These are phyloP conservation scores for Laspeyria flexula DNA, from an alignment of 2,888 invertebrate species.

Conservation along the genomic window DNA sequence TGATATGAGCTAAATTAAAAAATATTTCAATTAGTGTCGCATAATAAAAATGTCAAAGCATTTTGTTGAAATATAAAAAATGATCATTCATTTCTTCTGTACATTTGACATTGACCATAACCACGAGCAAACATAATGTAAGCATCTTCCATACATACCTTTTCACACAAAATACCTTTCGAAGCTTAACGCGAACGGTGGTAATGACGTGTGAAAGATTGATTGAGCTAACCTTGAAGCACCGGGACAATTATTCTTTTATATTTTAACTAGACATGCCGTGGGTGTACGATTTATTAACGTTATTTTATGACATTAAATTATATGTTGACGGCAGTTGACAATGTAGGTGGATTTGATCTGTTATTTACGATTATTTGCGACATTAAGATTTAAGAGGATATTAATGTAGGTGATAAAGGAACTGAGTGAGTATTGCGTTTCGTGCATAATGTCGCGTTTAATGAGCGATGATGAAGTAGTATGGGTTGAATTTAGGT, in stretches of 20 bases:
- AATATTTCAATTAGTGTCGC: too few relatives aligned
- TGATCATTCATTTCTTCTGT: too few relatives aligned
- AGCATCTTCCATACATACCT: constrained; percentile 35
- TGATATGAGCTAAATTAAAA: too few relatives aligned
- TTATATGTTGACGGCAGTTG: constrained; percentile 48
- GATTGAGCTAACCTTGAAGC: constrained; percentile 52
- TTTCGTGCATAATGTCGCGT: constrained; percentile 20
- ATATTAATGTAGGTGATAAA: constrained; percentile 38
- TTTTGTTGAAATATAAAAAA: too few relatives aligned
- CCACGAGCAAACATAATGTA: constrained; percentile 32
- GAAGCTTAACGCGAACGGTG: constrained; percentile 62
- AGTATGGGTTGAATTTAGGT: constrained; percentile 1
- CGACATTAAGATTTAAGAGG: constrained; percentile 40
- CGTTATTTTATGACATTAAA: constrained; percentile 47
- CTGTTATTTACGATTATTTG: constrained; percentile 45
- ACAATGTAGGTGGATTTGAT: constrained; percentile 47
- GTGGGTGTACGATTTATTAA: constrained; percentile 52
- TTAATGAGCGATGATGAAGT: constrained; percentile 24
- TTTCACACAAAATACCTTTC: constrained; percentile 49
- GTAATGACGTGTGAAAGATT: constrained; percentile 59
- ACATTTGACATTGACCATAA: constrained; percentile 47
- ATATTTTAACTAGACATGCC: constrained; percentile 50
- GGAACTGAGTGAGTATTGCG: constrained; percentile 25
- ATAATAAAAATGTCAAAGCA: too few relatives aligned
- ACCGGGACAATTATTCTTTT: constrained; percentile 52